Evolutionary conservation across 2,888 invertebrate species (phyloP).

Genomic region (Cactoblastis cactorum): DNA sequence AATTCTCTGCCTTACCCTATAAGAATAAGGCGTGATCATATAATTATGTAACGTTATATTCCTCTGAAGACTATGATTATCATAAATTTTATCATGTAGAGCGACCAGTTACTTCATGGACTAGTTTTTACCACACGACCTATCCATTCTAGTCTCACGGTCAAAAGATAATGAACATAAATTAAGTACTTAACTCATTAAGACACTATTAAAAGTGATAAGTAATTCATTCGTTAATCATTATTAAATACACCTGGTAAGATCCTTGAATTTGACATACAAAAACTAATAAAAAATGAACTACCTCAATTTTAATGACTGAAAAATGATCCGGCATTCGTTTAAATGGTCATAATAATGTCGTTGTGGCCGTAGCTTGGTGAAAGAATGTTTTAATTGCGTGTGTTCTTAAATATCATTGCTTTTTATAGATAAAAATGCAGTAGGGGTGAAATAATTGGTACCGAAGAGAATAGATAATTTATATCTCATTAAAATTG

Average conservation of each 20-base stretch:
- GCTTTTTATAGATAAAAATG: neutral
- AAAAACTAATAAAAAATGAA: neutral
- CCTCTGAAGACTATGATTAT: neutral
- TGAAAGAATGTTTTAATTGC: slow-evolving; percentile 5
- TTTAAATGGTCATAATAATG: slow-evolving; percentile 3
- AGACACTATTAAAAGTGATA: slow-evolving; percentile 1
- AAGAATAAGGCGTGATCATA: too few species aligned
- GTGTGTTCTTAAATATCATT: neutral
- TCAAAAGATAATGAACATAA: neutral
- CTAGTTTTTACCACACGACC: neutral
- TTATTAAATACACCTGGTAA: slow-evolving; percentile 3
- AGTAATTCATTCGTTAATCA: slow-evolving; percentile 10
- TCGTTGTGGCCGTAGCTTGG: neutral
- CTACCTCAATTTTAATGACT: neutral
- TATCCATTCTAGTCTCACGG: neutral
- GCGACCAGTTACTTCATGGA: neutral
- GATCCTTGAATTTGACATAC: slow-evolving; percentile 8
- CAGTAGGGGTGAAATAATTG: neutral
- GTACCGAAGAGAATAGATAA: too few species aligned
- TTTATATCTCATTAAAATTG: too few species aligned
- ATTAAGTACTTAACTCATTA: slow-evolving; percentile 5
- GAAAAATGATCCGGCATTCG: neutral
- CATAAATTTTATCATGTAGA: neutral
- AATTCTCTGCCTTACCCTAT: too few species aligned
- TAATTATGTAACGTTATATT: neutral